A percentile compares a stretch with the other conserved stretches of the same genome.
Evolutionary conservation across 2,888 invertebrate species (phyloP).

Genomic region (Rhingia rostrata): DNA sequence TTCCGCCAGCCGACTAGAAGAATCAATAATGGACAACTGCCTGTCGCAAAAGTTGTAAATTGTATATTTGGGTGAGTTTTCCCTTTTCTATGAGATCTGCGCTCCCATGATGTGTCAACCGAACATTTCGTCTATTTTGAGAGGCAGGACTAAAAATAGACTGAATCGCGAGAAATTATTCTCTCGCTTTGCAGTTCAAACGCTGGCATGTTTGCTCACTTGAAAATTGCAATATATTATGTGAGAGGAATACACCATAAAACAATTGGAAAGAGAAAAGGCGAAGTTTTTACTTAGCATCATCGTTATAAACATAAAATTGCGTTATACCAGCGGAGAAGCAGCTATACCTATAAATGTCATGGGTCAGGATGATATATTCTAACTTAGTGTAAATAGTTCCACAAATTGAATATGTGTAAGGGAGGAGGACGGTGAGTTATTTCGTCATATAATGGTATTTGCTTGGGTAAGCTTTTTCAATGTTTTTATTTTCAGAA

Average conservation of each 20-base stretch:
- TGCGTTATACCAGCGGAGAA: slow-evolving; percentile 12
- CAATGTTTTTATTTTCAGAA: too few relatives aligned
- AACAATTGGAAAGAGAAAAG: slow-evolving; percentile 23
- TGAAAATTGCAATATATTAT: slow-evolving; percentile 16
- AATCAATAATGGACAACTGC: slow-evolving; percentile 55
- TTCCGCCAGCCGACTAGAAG: slow-evolving; percentile 21
- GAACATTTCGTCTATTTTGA: slow-evolving; percentile 64
- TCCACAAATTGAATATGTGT: slow-evolving; percentile 4
- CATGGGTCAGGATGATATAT: slow-evolving; percentile 48
- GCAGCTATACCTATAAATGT: slow-evolving; percentile 46
- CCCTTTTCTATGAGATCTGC: slow-evolving; percentile 23
- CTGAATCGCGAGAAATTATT: slow-evolving; percentile 38
- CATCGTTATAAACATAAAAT: slow-evolving; percentile 17
- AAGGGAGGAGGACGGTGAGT: slow-evolving; percentile 30
- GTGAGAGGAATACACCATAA: slow-evolving; percentile 35
- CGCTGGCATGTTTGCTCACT: slow-evolving; percentile 52
- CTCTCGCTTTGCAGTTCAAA: slow-evolving; percentile 49
- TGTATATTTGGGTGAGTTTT: slow-evolving; percentile 38
- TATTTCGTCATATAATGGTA: too few relatives aligned
- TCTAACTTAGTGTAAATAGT: background rate
- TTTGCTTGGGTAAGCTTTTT: too few relatives aligned
- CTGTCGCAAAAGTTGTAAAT: slow-evolving; percentile 43
- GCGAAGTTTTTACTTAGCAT: background rate
- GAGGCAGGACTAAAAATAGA: slow-evolving; percentile 64
- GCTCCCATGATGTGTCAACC: slow-evolving; percentile 52